Conservation (phyloP, 2,888 invertebrate genomes). For the Lasioglossum oenotherae region DNA sequence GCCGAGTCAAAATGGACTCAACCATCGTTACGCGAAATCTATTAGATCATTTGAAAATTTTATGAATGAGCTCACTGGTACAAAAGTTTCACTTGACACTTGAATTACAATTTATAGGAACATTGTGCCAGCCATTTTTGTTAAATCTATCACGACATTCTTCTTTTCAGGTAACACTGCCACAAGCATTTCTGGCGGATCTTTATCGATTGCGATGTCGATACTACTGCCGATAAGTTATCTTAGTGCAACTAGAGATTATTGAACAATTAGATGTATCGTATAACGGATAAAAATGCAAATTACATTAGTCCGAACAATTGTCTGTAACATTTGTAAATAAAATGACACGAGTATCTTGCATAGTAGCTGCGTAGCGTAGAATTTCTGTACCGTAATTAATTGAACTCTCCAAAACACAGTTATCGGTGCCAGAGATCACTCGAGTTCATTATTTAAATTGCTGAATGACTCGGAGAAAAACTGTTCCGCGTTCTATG, state of each 20-base stretch:
- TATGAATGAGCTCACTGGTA: not conserved
- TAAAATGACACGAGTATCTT: not conserved
- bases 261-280: not conserved
- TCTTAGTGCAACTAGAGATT: not conserved
- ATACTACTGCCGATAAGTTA: not conserved
- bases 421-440: conserved; percentile 14
- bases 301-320: not conserved
- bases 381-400: not conserved
- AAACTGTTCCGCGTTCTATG: conserved; percentile 25
- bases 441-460: conserved; percentile 23
- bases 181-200: not conserved
- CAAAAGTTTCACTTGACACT: not conserved
- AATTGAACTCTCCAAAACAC: not conserved
- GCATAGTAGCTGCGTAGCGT: not conserved
- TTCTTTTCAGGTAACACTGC: conserved; percentile 43
- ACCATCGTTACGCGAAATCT: too few species aligned
- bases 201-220: not conserved
- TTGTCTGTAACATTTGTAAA: not conserved
- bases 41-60: not conserved
- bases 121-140: not conserved
- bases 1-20: too few species aligned
- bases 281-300: not conserved
- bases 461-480: conserved; percentile 22
- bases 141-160: not conserved
- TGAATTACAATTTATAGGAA: not conserved